phyloP scores from a whole-genome alignment of 2,113 vertebrate species.

The Strigops habroptila region DNA sequence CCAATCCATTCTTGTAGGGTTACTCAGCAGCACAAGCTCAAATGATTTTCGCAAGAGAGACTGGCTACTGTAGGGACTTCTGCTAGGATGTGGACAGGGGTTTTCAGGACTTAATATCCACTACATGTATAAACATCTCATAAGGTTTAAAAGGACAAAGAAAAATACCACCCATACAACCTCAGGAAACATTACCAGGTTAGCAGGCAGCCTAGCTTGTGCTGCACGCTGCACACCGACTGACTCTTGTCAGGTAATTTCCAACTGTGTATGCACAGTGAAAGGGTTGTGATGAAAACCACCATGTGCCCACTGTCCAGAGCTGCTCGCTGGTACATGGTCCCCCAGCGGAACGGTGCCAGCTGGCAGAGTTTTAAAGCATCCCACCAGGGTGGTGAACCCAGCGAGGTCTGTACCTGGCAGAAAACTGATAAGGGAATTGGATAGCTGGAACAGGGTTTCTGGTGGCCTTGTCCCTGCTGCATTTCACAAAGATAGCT shows the following conservation, averaged over 20 bases:
- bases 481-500: not conserved
- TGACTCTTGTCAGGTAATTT: not conserved
- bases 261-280: accelerated
- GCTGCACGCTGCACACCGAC: accelerated
- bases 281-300: not conserved
- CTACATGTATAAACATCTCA: not conserved
- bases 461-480: not conserved
- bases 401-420: not conserved
- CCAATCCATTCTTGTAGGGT: not conserved
- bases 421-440: not conserved
- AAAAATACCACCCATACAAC: not conserved
- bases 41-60: not conserved
- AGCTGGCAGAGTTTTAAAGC: not conserved
- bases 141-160: not conserved
- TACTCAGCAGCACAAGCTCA: not conserved
- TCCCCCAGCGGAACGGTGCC: not conserved
- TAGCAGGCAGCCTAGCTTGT: not conserved
- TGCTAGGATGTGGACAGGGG: not conserved
- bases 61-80: not conserved
- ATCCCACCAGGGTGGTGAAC: not conserved
- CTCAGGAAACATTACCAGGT: not conserved
- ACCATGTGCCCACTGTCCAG: accelerated
- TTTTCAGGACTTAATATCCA: not conserved
- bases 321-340: not conserved
- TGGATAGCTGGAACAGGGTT: not conserved